phyloP scores from a whole-genome alignment of 2,113 vertebrate species.

The Polypterus senegalus region DNA sequence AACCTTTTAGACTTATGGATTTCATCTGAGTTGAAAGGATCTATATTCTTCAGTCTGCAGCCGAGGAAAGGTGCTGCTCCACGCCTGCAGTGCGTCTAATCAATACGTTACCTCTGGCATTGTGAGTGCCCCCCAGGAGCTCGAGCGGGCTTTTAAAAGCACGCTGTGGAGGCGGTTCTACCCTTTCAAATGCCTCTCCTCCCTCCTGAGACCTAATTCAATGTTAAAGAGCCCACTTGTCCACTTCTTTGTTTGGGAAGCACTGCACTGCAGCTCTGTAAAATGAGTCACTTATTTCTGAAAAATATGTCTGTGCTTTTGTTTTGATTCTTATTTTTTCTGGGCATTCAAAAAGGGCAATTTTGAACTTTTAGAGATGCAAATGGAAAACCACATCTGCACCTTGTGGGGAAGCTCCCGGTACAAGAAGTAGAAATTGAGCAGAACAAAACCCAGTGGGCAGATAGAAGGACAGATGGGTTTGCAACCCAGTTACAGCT shows the following conservation, averaged over 20 bases:
- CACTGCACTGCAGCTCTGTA: neutral
- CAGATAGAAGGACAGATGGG: no score
- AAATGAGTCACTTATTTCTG: neutral
- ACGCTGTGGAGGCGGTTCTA: slow-evolving; percentile 12
- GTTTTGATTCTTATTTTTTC: no score
- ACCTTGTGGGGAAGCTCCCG: no score
- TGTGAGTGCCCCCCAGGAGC: slow-evolving; percentile 23
- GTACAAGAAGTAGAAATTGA: no score
- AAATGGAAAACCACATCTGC: no score
- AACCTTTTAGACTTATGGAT: neutral
- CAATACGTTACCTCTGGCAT: slow-evolving; percentile 35
- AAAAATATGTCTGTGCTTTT: no score
- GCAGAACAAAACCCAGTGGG: no score
- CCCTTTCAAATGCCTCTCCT: slow-evolving; percentile 25
- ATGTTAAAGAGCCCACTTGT: slow-evolving; percentile 13
- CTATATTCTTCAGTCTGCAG: slow-evolving; percentile 1
- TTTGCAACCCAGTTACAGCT: no score
- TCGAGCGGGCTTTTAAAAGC: slow-evolving; percentile 25
- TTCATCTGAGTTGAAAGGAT: neutral
- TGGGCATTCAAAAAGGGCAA: no score
- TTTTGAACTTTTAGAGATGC: no score
- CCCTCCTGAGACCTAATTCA: slow-evolving; percentile 15
- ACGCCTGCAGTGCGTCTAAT: slow-evolving; percentile 22
- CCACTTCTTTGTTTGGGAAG: neutral
- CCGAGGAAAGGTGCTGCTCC: slow-evolving; percentile 2